Percentiles rank a stretch among this genome's conserved stretches.
Evolutionary conservation across 2,888 invertebrate genomes (phyloP).

Genomic region (Drosophila birchii): DNA sequence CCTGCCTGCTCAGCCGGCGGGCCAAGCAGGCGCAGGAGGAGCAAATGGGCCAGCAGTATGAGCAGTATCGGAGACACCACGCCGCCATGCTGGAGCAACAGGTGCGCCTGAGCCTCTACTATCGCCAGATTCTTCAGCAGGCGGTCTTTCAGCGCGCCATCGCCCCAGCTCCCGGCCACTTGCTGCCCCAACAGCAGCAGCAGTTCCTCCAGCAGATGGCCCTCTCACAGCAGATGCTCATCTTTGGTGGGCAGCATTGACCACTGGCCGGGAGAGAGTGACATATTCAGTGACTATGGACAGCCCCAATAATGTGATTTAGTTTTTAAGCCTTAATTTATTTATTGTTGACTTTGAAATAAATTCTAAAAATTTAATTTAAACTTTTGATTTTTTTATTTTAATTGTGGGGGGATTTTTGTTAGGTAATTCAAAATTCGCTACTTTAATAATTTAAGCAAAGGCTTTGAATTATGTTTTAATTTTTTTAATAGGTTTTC

Average conservation of each 20-base stretch:
- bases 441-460: not conserved
- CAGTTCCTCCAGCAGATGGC: slow-evolving; percentile 71
- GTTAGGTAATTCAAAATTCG: not conserved
- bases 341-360: slow-evolving; percentile 58
- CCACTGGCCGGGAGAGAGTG: not conserved
- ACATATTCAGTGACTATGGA: slow-evolving; percentile 25
- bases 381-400: not conserved
- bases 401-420: not conserved
- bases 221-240: slow-evolving; percentile 63
- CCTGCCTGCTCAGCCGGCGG: slow-evolving; percentile 74
- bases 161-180: not conserved
- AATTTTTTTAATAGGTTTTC: not conserved
- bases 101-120: slow-evolving; percentile 69
- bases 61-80: slow-evolving; percentile 52
- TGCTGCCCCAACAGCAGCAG: slow-evolving; percentile 64
- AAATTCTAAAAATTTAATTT: slow-evolving; percentile 16
- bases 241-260: slow-evolving; percentile 57
- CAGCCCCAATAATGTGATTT: slow-evolving; percentile 64
- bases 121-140: slow-evolving; percentile 71
- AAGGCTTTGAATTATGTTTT: not conserved
- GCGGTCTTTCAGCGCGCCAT: slow-evolving; percentile 57
- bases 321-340: slow-evolving; percentile 49
- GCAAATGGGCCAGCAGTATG: slow-evolving; percentile 67
- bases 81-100: slow-evolving; percentile 64
- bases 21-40: slow-evolving; percentile 74